Base-by-base conservation (phyloP, 2,888 invertebrate species). In the Microctonus brassicae region DNA sequence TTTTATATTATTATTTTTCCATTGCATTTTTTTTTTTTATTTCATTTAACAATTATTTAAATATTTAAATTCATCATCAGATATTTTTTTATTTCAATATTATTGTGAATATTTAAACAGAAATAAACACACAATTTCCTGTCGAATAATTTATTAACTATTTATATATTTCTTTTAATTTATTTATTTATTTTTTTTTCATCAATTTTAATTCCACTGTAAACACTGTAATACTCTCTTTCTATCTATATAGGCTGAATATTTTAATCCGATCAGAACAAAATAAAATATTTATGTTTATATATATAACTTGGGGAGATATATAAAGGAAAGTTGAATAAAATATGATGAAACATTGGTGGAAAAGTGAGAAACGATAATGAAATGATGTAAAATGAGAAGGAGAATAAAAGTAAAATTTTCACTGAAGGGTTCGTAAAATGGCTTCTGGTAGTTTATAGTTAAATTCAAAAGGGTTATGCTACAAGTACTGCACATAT, bases 391-490 rank as follows among this genome's bases (percentile, higher is more conserved):
- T 34, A 13, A 17, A 58, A 33, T 11, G 17, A 34, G 10, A 58
- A 9, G n/a, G 20, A 13, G 34, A 17, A 34, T 4, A 20, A 11
- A 58, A 34, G 22, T 5, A 7, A 29, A 7, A 29, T 3, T 29
- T 47, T 47, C 17, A n/a, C 17, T n/a, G 62, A 73, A 66, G 65
- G 73, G 70, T 72, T 65, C n/a, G 70, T 71, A 70, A 70, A 69
- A 69, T 53, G 69, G 69, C 66, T 66, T 63, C 71, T 53, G n/a
- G n/a, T 29, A 58, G 29, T 58, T 58, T 58, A 58, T 58, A 34
- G 58, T 76, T 69, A 76, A 83, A 79, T 83, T 83, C 81, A 83
- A 83, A 83, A 83, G 82, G 77, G 80, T 81, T 78, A 75, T 74
- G 76, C 78, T 72, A 76, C 73, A 77, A 52, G 66, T n/a, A 17